Evolutionary conservation across 35 echinoderm and acorn worm species (phyloP), one percentile per base, ranked within the genome.

Genomic region (Strongylocentrotus purpuratus): DNA sequence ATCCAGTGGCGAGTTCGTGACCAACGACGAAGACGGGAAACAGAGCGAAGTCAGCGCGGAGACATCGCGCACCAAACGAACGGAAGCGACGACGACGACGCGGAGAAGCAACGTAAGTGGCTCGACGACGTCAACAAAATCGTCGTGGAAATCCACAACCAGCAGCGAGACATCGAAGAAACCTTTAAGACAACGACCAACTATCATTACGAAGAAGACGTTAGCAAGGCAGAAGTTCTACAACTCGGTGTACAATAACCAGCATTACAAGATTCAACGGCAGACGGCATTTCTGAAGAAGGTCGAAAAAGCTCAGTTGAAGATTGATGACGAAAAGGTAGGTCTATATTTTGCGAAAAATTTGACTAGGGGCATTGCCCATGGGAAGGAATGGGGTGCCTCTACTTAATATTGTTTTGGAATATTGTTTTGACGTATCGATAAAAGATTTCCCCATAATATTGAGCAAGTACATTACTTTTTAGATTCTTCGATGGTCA

Each of bases 171-270:
- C 2, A 2, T 18, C 31, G 46, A 47, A 6, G 48, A 93, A 93
- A 58, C 91, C 91, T 33, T 28, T 93, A 32, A 50, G 48, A 31
- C 93, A 95, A 33, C 95, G 94, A 11, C 88, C 96, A 7, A 86
- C 97, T 20, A 92, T 98, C 86, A 96, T 98, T 33, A 97, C 97
- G n/a, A 98, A 96, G 85, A 98, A 98, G 95, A 97, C 96, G 32
- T 31, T 97, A 25, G 41, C 95, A 28, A 92, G 96, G 33, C 94
- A 98, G 58, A 95, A 96, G 46, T 95, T 92, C 8, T 71, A 95
- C 18, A 96, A 95, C 17, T 98, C 97, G 46, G 96, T 98, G 20
- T 98, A 98, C 85, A 95, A 94, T 59, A 98, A 97, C 95, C 95
- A 86, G 41, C 96, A 91, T 9, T 94, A 91, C 85, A 98, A 97